These are phyloP conservation scores for Poeciliopsis presidionis DNA, from an alignment of 2,797 vertebrate genomes.

Conservation along the genomic window DNA sequence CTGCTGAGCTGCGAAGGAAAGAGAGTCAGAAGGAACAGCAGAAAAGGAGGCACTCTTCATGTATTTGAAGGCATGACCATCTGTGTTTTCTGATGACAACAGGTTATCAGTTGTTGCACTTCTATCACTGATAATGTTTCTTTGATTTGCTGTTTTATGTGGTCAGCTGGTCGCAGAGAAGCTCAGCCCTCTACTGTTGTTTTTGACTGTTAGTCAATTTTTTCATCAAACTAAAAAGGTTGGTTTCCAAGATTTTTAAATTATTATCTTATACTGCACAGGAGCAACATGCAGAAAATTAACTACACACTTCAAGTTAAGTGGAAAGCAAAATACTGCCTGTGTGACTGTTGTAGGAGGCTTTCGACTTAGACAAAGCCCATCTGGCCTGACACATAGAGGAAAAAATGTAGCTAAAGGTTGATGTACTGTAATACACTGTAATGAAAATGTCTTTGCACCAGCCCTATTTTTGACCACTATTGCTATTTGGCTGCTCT, in stretches of 20 bases:
- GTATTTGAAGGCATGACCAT: conserved; percentile 22
- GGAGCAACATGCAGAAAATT: conserved; percentile 31
- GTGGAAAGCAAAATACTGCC: conserved; percentile 48
- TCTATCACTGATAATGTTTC: conserved; percentile 39
- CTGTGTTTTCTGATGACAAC: conserved; percentile 14
- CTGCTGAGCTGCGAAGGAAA: conserved; percentile 40
- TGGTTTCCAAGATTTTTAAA: background rate
- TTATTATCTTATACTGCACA: background rate
- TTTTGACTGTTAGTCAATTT: conserved; percentile 15
- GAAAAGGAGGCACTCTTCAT: conserved; percentile 15
- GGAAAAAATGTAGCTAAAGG: conserved; percentile 39
- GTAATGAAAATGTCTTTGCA: conserved; percentile 32
- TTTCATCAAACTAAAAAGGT: background rate
- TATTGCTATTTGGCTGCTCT: conserved; percentile 43
- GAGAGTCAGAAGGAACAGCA: conserved; percentile 49
- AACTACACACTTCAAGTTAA: conserved; percentile 28
- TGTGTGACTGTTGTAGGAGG: conserved; percentile 49
- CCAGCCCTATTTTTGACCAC: conserved; percentile 53
- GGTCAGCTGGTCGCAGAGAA: conserved; percentile 54
- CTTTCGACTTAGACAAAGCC: conserved; percentile 46
- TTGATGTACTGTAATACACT: conserved; percentile 27
- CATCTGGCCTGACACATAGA: conserved; percentile 47
- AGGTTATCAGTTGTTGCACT: conserved; percentile 15
- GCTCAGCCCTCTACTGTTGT: conserved; percentile 10
- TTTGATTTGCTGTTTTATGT: conserved; percentile 9